A percentile compares a stretch with the other conserved stretches of the same genome.
These are phyloP conservation scores for Scelioninae gen. 1 DNA, from an alignment of 2,888 invertebrate genomes.

Conservation along the genomic window DNA sequence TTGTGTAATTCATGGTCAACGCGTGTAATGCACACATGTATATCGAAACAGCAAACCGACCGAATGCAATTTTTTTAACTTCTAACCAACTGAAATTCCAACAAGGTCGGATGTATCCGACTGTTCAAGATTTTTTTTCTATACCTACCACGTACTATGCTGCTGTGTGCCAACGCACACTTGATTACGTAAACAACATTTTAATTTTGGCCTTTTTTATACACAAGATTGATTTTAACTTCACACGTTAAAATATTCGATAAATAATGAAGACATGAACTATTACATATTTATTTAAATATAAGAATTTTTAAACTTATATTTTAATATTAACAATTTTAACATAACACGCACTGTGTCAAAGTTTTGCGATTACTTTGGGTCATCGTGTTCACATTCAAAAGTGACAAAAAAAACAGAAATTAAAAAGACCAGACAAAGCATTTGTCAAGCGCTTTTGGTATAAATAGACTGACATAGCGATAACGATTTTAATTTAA, in stretches of 20 bases:
- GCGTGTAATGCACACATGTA: slow-evolving; percentile 31
- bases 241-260: neutral
- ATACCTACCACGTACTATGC: slow-evolving; percentile 2
- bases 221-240: neutral
- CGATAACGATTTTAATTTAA: slow-evolving; percentile 35
- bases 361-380: slow-evolving; percentile 26
- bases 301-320: neutral
- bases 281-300: neutral
- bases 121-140: slow-evolving; percentile 27
- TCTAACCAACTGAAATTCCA: slow-evolving; percentile 52
- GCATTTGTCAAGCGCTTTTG: slow-evolving; percentile 38
- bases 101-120: slow-evolving; percentile 12
- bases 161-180: slow-evolving; percentile 8
- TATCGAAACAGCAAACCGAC: slow-evolving; percentile 26
- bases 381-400: slow-evolving; percentile 18
- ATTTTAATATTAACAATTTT: slow-evolving; percentile 3
- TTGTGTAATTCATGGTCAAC: slow-evolving; percentile 32
- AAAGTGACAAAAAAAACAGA: slow-evolving; percentile 34
- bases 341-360: neutral
- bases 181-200: neutral
- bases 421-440: slow-evolving; percentile 32
- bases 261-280: neutral
- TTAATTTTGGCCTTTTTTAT: neutral
- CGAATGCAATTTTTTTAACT: slow-evolving; percentile 38
- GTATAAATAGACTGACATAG: slow-evolving; percentile 49